Percentiles rank a stretch among this genome's conserved stretches.
phyloP scores from a whole-genome alignment of 2,888 invertebrate species.

The Ctena decussata region DNA sequence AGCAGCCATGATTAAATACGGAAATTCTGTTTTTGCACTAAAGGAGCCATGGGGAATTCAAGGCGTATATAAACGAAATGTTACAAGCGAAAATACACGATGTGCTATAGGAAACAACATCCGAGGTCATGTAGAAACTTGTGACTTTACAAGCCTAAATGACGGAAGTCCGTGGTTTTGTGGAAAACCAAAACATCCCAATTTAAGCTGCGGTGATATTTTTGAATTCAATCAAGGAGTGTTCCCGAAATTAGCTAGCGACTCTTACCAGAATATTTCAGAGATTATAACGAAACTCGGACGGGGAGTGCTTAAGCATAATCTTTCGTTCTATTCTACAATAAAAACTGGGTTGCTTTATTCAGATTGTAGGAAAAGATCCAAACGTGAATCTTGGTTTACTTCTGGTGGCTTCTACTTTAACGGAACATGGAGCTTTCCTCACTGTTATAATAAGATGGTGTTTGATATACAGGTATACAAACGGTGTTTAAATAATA shows the following conservation, averaged over 20 bases:
- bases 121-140: slow-evolving; percentile 34
- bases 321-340: neutral
- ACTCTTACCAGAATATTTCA: neutral
- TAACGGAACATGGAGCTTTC: slow-evolving; percentile 12
- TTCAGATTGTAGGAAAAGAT: neutral
- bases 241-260: slow-evolving; percentile 6
- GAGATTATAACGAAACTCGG: slow-evolving; percentile 38
- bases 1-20: slow-evolving; percentile 43
- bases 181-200: slow-evolving; percentile 30
- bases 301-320: slow-evolving; percentile 25
- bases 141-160: slow-evolving; percentile 52
- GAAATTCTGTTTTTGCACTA: slow-evolving; percentile 49
- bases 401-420: neutral
- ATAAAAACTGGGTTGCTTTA: neutral
- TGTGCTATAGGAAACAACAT: slow-evolving; percentile 43
- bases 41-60: slow-evolving; percentile 40
- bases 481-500: slow-evolving; percentile 41
- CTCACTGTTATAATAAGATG: slow-evolving; percentile 2
- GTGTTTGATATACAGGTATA: neutral
- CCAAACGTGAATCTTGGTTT: slow-evolving; percentile 30
- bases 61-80: slow-evolving; percentile 10
- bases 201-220: slow-evolving; percentile 29
- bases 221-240: slow-evolving; percentile 20
- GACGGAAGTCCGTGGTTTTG: slow-evolving; percentile 49
- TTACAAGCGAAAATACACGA: slow-evolving; percentile 7